phyloP scores from a whole-genome alignment of 1,140 invertebrate genomes.

The Brachionus koreanus region DNA sequence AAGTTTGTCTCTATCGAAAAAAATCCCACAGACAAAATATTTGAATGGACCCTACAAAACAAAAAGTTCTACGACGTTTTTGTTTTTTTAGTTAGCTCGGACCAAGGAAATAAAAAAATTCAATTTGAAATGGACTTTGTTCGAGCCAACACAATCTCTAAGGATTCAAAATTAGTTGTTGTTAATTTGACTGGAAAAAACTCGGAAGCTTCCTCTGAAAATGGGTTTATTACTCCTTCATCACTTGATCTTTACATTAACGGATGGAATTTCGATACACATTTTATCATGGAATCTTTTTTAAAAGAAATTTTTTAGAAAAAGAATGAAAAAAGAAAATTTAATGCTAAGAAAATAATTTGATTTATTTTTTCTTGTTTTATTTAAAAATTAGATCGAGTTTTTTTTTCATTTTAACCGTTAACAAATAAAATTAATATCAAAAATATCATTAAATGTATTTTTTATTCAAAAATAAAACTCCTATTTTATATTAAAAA shows the following conservation, averaged over 20 bases:
- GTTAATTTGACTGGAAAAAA: slow-evolving; percentile 11
- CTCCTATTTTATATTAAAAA: no score
- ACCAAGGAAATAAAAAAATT: neutral
- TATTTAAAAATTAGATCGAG: neutral
- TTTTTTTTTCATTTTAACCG: neutral
- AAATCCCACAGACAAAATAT: slow-evolving; percentile 31
- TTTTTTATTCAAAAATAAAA: no score
- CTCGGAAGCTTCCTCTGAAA: neutral
- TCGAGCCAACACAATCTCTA: slow-evolving; percentile 13
- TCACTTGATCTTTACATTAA: slow-evolving; percentile 2
- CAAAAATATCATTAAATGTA: no score
- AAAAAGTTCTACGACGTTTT: slow-evolving; percentile 19
- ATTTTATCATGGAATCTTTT: slow-evolving; percentile 5
- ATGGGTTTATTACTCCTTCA: neutral
- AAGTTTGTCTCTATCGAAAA: slow-evolving; percentile 32
- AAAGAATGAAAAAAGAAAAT: neutral
- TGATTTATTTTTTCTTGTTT: neutral
- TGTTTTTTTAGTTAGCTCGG: neutral
- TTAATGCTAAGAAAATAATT: neutral
- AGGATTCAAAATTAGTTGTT: neutral
- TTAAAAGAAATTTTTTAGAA: slow-evolving; percentile 7
- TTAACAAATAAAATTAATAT: neutral
- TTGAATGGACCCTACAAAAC: slow-evolving; percentile 33
- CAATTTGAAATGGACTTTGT: slow-evolving; percentile 32
- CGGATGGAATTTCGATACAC: slow-evolving; percentile 25